Evolutionary conservation across 1,140 invertebrate genomes (phyloP).

Genomic region (Solen grandis): DNA sequence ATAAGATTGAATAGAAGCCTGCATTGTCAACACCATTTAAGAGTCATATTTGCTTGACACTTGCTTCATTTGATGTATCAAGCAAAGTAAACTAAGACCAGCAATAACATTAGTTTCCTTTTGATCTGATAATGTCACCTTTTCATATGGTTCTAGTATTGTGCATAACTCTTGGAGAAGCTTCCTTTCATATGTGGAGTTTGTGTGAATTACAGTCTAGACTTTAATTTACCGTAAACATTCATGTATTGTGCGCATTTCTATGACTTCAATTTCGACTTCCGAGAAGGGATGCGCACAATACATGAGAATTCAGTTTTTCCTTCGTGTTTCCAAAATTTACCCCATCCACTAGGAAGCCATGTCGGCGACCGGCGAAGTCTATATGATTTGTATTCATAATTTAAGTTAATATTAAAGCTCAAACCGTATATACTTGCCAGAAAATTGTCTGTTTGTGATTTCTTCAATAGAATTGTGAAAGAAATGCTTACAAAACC

Average conservation of each 20-base stretch:
- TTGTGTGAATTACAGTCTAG: not conserved
- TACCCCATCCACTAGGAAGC: not conserved
- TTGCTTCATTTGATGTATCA: not conserved
- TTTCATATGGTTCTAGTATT: not conserved
- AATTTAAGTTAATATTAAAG: too few relatives aligned
- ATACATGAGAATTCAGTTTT: too few relatives aligned
- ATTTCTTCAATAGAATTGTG: too few relatives aligned
- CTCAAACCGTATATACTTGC: too few relatives aligned
- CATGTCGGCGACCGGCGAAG: not conserved
- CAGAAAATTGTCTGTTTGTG: too few relatives aligned
- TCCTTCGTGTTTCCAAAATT: too few relatives aligned
- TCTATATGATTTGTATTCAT: too few relatives aligned
- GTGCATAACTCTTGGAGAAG: not conserved
- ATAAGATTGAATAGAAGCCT: not conserved
- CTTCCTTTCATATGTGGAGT: not conserved
- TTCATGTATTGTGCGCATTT: too few relatives aligned
- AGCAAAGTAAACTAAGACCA: not conserved
- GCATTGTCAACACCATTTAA: not conserved
- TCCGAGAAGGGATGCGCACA: too few relatives aligned
- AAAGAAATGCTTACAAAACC: too few relatives aligned
- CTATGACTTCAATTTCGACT: too few relatives aligned
- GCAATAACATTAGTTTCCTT: not conserved
- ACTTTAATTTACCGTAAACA: too few relatives aligned
- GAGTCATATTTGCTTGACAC: not conserved
- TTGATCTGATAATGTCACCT: not conserved